These are phyloP conservation scores for Barypeithes pellucidus DNA, from an alignment of 2,888 invertebrate species.

Conservation along the genomic window DNA sequence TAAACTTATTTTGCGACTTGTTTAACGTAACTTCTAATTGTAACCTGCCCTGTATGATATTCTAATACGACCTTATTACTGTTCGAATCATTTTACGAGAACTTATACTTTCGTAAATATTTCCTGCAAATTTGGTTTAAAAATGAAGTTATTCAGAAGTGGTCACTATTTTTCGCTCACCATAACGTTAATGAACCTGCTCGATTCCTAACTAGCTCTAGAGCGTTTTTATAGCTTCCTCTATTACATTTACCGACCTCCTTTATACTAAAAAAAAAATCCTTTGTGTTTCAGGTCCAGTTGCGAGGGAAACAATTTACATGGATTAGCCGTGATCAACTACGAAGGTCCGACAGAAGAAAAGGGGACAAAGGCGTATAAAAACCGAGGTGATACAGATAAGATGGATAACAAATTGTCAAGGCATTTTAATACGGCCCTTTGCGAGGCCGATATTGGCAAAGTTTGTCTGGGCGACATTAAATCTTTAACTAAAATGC, in stretches of 20 bases:
- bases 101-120: too few relatives aligned
- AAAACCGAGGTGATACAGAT: constrained; percentile 31
- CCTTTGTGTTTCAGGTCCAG: constrained; percentile 42
- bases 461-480: constrained; percentile 77
- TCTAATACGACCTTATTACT: too few relatives aligned
- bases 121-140: too few relatives aligned
- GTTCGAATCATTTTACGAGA: too few relatives aligned
- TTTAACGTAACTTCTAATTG: too few relatives aligned
- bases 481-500: constrained; percentile 73
- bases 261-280: background rate
- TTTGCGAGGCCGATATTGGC: constrained; percentile 67
- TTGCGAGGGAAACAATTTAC: constrained; percentile 58
- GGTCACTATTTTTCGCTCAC: too few relatives aligned
- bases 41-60: too few relatives aligned
- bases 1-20: too few relatives aligned
- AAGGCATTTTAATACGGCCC: constrained; percentile 64
- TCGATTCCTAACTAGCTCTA: background rate
- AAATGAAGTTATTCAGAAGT: too few relatives aligned
- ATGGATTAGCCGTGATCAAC: constrained; percentile 74
- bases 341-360: constrained; percentile 62
- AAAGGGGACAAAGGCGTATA: constrained; percentile 36
- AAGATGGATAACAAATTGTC: constrained; percentile 44
- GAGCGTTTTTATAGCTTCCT: background rate
- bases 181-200: too few relatives aligned
- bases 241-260: background rate